These are phyloP conservation scores for Microtus oregoni DNA, from an alignment of 2,113 vertebrate species.

Conservation along the genomic window DNA sequence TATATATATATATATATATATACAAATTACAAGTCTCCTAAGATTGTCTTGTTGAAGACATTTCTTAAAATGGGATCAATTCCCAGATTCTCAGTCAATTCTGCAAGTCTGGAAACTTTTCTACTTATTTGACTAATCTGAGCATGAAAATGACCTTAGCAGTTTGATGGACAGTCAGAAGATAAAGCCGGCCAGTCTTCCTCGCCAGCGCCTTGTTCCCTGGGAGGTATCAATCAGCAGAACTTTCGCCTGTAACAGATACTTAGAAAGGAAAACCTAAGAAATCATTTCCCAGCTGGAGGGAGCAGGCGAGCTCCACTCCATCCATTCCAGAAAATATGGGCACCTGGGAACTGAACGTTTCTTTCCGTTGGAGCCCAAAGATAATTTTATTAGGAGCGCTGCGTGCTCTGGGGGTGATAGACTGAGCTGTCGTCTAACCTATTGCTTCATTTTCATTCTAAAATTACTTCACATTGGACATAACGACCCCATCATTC, in stretches of 20 bases:
- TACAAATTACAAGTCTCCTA: neutral
- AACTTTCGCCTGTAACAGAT: slow-evolving; percentile 28
- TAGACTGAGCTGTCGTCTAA: slow-evolving; percentile 55
- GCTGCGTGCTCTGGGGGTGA: slow-evolving; percentile 32
- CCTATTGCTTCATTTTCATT: slow-evolving; percentile 59
- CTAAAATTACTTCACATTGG: slow-evolving; percentile 72
- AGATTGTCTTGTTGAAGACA: neutral
- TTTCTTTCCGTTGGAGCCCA: slow-evolving; percentile 61
- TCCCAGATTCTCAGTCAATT: slow-evolving; percentile 49
- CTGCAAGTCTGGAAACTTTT: neutral
- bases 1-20: neutral
- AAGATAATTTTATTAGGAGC: slow-evolving; percentile 38
- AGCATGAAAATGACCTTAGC: neutral
- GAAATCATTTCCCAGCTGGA: slow-evolving; percentile 48
- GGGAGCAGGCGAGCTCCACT: slow-evolving; percentile 22
- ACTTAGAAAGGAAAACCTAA: slow-evolving; percentile 56
- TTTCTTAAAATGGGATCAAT: neutral
- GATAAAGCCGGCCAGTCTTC: neutral
- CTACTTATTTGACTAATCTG: neutral
- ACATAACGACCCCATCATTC: slow-evolving; percentile 66
- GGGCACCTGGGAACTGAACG: slow-evolving; percentile 46
- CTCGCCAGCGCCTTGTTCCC: slow-evolving; percentile 16
- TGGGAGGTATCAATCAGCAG: slow-evolving; percentile 22
- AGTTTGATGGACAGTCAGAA: neutral
- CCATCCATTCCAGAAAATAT: slow-evolving; percentile 67